Conservation (phyloP, 2,888 invertebrate species). For the Scaptomyza tumidula region DNA sequence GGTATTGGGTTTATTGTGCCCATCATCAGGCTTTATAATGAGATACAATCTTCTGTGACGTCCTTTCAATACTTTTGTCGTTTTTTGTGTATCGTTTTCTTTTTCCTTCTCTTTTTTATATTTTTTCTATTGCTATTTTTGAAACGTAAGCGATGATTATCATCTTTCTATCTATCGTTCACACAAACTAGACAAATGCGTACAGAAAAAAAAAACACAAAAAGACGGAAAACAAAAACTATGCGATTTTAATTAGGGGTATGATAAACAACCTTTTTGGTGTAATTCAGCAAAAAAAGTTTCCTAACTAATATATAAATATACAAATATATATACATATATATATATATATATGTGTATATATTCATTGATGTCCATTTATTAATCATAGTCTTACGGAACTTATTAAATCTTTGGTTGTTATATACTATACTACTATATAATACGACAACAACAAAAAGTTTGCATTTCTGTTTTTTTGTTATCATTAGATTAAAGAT, state of each 20-base stretch:
- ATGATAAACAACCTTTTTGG: constrained; percentile 37
- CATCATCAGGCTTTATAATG: constrained; percentile 53
- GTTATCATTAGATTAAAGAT: constrained; percentile 36
- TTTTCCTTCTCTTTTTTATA: neutral
- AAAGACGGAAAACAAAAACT: neutral
- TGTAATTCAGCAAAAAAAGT: constrained; percentile 20
- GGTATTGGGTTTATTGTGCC: neutral
- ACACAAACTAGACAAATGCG: constrained; percentile 30
- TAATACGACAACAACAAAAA: neutral
- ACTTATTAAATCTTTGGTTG: neutral
- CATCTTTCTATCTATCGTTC: constrained; percentile 48
- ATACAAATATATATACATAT: constrained; percentile 4
- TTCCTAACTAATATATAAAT: neutral
- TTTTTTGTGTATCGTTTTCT: constrained; percentile 35
- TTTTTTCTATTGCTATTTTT: constrained; percentile 25
- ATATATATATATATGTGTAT: neutral
- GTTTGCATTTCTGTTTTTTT: constrained; percentile 33
- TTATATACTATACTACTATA: neutral
- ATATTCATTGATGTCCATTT: constrained; percentile 21
- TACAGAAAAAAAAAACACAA: constrained; percentile 6
- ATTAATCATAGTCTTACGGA: constrained; percentile 6
- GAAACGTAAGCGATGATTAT: constrained; percentile 56
- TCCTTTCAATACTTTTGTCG: constrained; percentile 58
- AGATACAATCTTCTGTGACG: constrained; percentile 57
- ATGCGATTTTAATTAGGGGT: constrained; percentile 12